phyloP scores from a whole-genome alignment of 2,113 vertebrate species.

The Gila orcuttii region DNA sequence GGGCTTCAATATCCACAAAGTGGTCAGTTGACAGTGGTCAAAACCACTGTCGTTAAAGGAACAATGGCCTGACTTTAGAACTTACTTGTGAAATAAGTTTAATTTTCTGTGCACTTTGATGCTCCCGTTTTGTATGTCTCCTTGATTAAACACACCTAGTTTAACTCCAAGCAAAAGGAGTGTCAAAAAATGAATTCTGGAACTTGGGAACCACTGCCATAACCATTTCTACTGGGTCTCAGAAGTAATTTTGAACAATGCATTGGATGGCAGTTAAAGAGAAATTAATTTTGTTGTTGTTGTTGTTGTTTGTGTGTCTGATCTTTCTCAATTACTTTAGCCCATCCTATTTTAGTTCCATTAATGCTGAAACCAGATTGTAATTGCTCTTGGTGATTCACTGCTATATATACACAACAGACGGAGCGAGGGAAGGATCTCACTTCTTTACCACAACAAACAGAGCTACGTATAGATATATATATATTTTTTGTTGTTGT shows the following conservation, averaged over 20 bases:
- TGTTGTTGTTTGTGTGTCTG: neutral
- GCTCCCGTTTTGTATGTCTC: neutral
- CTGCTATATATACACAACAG: constrained; percentile 22
- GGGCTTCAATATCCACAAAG: neutral
- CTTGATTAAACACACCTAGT: neutral
- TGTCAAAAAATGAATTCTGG: neutral
- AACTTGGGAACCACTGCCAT: neutral
- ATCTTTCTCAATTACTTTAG: neutral
- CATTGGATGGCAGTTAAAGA: neutral
- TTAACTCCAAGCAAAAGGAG: neutral
- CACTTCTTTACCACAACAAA: constrained; percentile 17
- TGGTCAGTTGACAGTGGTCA: too few relatives aligned
- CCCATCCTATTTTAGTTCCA: constrained; percentile 61
- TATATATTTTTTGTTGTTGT: neutral
- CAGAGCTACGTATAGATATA: neutral
- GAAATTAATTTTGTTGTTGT: neutral
- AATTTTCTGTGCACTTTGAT: neutral
- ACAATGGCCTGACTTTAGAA: neutral
- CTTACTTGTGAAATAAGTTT: neutral
- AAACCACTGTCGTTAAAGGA: neutral
- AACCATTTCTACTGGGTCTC: neutral
- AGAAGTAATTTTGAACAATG: neutral
- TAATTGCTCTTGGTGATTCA: constrained; percentile 63
- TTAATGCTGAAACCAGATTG: constrained; percentile 53
- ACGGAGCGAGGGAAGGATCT: constrained; percentile 15